Conservation (phyloP, 2,888 invertebrate species). For the Megalurothrips usitatus region DNA sequence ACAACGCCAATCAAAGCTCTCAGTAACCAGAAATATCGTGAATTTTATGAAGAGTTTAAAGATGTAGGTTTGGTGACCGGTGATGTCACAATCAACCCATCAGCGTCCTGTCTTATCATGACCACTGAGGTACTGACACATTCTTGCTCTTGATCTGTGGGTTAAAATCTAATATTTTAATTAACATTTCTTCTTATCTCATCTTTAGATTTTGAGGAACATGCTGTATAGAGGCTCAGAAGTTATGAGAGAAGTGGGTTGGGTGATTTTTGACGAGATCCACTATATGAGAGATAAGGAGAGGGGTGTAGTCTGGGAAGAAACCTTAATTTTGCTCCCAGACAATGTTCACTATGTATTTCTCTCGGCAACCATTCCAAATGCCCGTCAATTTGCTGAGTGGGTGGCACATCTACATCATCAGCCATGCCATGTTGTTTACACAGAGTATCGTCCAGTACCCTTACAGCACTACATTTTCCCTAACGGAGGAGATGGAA, state of each 20-base stretch:
- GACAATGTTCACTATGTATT: constrained; percentile 99
- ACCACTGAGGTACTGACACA: constrained; percentile 81
- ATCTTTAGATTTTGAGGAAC: constrained; percentile 80
- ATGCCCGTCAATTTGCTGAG: constrained; percentile 92
- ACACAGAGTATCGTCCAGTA: constrained; percentile 96
- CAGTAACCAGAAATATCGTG: constrained; percentile 98
- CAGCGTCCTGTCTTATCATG: constrained; percentile 95
- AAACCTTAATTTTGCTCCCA: constrained; percentile 93
- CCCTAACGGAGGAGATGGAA: constrained; percentile 92
- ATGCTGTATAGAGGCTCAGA: constrained; percentile 99
- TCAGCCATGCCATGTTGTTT: constrained; percentile 97
- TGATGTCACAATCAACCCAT: constrained; percentile 91
- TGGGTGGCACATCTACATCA: constrained; percentile 93
- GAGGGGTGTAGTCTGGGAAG: constrained; percentile 99
- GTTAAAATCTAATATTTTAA: constrained; percentile 16
- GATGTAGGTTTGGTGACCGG: constrained; percentile 93
- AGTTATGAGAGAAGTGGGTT: constrained; percentile 98
- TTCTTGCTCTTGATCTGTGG: neutral
- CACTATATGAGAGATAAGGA: constrained; percentile 99
- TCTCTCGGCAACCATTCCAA: constrained; percentile 98
- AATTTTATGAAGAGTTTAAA: constrained; percentile 61
- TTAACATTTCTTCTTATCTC: constrained; percentile 27
- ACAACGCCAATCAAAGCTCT: constrained; percentile 99
- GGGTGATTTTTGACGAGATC: constrained; percentile 99
- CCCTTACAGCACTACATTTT: constrained; percentile 98